phyloP scores from a whole-genome alignment of 2,113 vertebrate genomes.

The Rynchops niger region DNA sequence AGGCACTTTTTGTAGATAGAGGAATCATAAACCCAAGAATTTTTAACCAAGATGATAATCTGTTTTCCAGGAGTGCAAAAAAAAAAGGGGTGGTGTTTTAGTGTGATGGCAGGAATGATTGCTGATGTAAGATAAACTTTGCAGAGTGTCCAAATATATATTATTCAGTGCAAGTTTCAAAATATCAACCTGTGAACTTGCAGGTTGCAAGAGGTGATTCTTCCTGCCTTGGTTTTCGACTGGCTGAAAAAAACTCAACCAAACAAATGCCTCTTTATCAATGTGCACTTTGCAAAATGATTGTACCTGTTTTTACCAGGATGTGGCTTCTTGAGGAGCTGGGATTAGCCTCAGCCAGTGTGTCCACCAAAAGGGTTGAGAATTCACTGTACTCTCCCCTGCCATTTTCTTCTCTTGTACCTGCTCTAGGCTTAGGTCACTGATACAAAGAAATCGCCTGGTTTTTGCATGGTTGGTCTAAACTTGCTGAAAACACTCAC shows the following conservation, averaged over 20 bases:
- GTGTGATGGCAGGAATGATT: background rate
- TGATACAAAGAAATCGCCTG: background rate
- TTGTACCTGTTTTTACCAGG: background rate
- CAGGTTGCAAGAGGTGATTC: background rate
- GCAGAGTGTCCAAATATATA: rapidly evolving
- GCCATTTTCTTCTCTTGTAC: background rate
- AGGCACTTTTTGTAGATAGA: background rate
- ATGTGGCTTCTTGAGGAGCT: background rate
- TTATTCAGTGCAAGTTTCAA: background rate
- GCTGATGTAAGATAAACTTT: background rate
- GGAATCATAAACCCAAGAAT: background rate
- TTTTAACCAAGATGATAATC: background rate
- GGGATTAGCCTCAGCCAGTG: rapidly evolving
- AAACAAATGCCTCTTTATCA: background rate
- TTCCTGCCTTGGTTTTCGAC: background rate
- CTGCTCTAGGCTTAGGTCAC: background rate
- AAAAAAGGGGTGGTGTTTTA: background rate
- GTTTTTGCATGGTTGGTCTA: background rate
- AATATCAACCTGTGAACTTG: background rate
- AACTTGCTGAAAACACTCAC: background rate
- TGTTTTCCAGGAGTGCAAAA: background rate
- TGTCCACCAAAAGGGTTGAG: background rate
- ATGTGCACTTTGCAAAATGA: background rate
- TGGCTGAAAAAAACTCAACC: background rate
- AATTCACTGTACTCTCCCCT: background rate